Evolutionary conservation across 2,888 invertebrate genomes (phyloP), one percentile per base, ranked within the genome.

Genomic region (Oasisia sp.): DNA sequence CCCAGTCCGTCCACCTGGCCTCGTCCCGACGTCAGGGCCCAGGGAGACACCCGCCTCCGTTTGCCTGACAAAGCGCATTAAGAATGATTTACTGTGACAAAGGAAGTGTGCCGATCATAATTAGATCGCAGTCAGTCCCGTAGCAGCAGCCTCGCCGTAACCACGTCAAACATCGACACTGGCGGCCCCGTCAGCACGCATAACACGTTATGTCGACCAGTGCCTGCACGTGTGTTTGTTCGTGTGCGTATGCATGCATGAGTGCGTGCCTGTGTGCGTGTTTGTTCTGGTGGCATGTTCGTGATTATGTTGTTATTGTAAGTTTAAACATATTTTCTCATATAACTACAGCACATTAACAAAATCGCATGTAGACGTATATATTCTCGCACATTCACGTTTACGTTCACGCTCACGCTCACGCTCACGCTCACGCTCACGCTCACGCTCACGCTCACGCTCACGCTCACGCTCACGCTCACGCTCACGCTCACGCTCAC

Each of bases 41-140:
- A 7, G 74, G 74, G 74, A 27, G 74, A 74, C 74, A 4, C 1
- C 19, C 74, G 74, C 19, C 74, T 74, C 74, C 74, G 27, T 74
- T 27, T 74, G 74, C 74, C 74, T 74, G 74, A 74, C 74, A 74
- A 74, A 74, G 74, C 74, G 27, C 74, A 74, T 74, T 74, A 74
- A 74, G 74, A 74, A 74, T 74, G 74, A 74, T 74, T 74, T 74
- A 74, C 19, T 74, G 74, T 74, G 74, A 74, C 74, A 74, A 74
- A 74, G 74, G 74, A 74, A 74, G 74, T 74, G 74, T 19, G 74
- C n/a, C 74, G 74, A 27, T 74, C 74, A 74, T 74, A 74, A 74
- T 74, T 74, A 74, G 74, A 74, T 74, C 14, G 74, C 27, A 74
- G 27, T 27, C 74, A 74, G 27, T 74, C 74, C n/a, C 74, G 74